These are phyloP conservation scores for Caloenas nicobarica DNA, from an alignment of 2,113 vertebrate species.

Conservation along the genomic window DNA sequence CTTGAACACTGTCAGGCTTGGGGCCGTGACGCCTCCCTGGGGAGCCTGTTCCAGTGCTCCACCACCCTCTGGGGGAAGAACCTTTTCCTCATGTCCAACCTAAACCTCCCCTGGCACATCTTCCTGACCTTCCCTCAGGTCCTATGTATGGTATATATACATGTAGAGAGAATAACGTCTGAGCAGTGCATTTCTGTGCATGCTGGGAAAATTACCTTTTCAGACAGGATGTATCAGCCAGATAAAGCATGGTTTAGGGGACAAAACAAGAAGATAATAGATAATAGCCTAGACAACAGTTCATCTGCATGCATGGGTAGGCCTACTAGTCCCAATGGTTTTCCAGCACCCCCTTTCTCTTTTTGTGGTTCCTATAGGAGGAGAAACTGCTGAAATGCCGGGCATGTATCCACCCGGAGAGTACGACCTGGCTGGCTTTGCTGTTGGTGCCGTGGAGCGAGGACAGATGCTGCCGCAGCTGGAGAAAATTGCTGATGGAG, in stretches of 20 bases:
- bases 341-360: background rate
- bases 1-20: too few species aligned
- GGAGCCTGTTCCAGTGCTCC: too few species aligned
- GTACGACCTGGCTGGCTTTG: conserved; percentile 95
- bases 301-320: background rate
- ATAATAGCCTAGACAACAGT: background rate
- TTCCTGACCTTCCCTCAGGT: too few species aligned
- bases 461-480: conserved; percentile 84
- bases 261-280: background rate
- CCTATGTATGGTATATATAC: too few species aligned
- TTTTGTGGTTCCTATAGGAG: conserved; percentile 75
- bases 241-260: background rate
- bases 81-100: too few species aligned
- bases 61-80: too few species aligned
- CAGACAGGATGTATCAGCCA: background rate
- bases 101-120: too few species aligned
- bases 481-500: conserved; percentile 81
- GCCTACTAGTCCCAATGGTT: background rate
- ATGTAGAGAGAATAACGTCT: background rate
- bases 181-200: background rate
- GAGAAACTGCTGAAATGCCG: conserved; percentile 96
- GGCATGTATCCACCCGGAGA: conserved; percentile 87
- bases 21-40: too few species aligned
- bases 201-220: background rate
- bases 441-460: conserved; percentile 89